A percentile compares a stretch with the other conserved stretches of the same genome.
phyloP scores from a whole-genome alignment of 2,113 vertebrate species.

The Rattus norvegicus region GRCr8 NC_086019.1:221865001-221865500 shows the following conservation, averaged over 20 bases:
- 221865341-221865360: neutral
- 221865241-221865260: neutral
- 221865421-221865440: neutral
- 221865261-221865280: neutral
- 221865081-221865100: neutral
- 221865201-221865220: neutral
- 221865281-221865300: neutral
- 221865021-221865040: neutral
- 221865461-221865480: neutral
- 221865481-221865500: neutral
- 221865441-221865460: neutral
- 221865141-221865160: neutral
- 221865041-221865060: neutral
- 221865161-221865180: neutral
- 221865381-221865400: neutral
- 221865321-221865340: neutral
- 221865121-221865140: neutral
- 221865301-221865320: neutral
- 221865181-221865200: neutral
- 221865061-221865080: neutral
- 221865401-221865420: neutral
- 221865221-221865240: neutral
- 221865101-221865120: neutral
- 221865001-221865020: neutral
- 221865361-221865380: neutral